Evolutionary conservation across 2,888 invertebrate genomes (phyloP).

Genomic region (Bursaphelenchus okinawaensis): DNA sequence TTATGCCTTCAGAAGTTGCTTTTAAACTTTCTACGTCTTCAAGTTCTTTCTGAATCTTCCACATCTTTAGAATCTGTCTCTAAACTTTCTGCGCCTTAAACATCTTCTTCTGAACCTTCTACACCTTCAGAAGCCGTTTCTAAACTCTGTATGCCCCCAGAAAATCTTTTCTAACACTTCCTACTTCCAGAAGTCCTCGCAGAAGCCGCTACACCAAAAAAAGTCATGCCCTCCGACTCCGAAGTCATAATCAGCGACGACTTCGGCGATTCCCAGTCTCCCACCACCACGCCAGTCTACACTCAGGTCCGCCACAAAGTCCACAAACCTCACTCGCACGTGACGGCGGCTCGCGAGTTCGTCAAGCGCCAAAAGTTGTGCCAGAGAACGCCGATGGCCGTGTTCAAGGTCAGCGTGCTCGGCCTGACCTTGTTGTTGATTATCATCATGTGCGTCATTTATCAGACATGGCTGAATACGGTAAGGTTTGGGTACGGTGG

Average conservation of each 20-base stretch:
- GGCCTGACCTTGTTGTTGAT: conserved; percentile 16
- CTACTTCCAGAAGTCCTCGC: background rate
- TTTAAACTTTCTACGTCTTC: no score
- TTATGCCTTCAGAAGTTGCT: no score
- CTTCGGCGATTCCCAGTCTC: conserved; percentile 9
- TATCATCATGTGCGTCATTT: conserved; percentile 18
- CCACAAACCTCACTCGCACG: conserved; percentile 12
- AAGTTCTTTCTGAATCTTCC: no score
- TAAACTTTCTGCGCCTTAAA: no score
- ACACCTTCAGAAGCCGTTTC: conserved; percentile 4
- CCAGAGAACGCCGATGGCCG: conserved; percentile 11
- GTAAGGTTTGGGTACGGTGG: no score
- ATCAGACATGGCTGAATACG: conserved; percentile 23
- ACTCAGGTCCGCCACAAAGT: conserved; percentile 19
- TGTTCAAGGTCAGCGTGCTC: conserved; percentile 14
- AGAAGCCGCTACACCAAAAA: no score
- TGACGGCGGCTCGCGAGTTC: conserved; percentile 13
- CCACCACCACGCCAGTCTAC: background rate
- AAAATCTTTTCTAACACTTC: background rate
- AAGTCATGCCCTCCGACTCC: conserved; percentile 25
- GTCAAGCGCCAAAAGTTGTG: conserved; percentile 13
- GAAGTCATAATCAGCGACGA: conserved; percentile 24
- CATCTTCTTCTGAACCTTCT: no score
- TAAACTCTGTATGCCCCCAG: background rate
- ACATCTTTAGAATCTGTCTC: no score